These are phyloP conservation scores for Plagodis dolabraria DNA, from an alignment of 2,888 invertebrate species.

Conservation along the genomic window DNA sequence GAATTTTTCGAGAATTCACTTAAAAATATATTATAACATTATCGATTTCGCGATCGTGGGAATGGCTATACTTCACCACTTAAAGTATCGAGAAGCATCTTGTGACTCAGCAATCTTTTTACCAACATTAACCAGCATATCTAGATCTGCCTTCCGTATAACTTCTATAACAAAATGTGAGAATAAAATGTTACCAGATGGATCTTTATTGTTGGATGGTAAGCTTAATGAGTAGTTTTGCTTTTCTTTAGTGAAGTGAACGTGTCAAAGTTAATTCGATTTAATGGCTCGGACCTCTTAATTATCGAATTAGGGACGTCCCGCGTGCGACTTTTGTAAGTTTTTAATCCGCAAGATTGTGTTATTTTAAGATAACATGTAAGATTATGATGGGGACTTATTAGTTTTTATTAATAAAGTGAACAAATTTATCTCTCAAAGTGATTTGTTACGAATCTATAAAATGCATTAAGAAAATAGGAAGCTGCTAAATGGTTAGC, in stretches of 20 bases:
- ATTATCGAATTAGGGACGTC: conserved; percentile 78
- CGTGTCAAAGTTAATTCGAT: conserved; percentile 82
- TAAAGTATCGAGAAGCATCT: conserved; percentile 59
- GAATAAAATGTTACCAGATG: conserved; percentile 6
- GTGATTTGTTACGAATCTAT: no score
- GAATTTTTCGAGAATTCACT: conserved; percentile 33
- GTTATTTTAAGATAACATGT: neutral
- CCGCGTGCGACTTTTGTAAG: conserved; percentile 41
- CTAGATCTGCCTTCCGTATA: conserved; percentile 6
- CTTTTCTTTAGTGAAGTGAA: conserved; percentile 75
- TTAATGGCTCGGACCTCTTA: conserved; percentile 73
- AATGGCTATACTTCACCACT: conserved; percentile 60
- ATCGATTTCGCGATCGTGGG: conserved; percentile 82
- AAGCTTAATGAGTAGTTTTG: conserved; percentile 75
- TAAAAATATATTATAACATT: conserved; percentile 43
- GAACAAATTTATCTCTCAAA: no score
- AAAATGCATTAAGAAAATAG: no score
- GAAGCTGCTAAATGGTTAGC: no score
- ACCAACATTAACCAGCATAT: conserved; percentile 42
- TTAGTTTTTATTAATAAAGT: no score
- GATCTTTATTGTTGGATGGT: conserved; percentile 55
- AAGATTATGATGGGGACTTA: no score
- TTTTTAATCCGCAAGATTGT: conserved; percentile 41
- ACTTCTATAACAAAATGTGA: neutral
- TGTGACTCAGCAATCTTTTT: conserved; percentile 71